Conservation (phyloP, 1,140 invertebrate genomes). For the Dendrolimus kikuchii region DNA sequence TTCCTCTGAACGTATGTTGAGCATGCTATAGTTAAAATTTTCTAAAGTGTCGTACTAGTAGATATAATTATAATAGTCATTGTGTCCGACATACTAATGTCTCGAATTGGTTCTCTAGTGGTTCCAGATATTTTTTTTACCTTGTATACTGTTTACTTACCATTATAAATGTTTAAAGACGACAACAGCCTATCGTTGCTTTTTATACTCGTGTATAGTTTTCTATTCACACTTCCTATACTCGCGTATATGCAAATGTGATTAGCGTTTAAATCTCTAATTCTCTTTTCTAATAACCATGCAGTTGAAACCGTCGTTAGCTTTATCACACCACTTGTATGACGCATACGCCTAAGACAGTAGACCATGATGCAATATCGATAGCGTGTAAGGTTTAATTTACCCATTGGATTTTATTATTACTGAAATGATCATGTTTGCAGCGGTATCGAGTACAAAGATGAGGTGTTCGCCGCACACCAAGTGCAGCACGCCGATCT, state of each 20-base stretch:
- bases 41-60: no score
- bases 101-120: no score
- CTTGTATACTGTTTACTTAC: no score
- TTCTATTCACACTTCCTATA: conserved; percentile 33
- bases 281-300: conserved; percentile 29
- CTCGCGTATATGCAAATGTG: conserved; percentile 19
- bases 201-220: conserved; percentile 25
- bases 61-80: no score
- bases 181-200: conserved; percentile 2
- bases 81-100: no score
- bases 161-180: no score
- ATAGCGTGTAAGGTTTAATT: background rate
- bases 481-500: conserved; percentile 74
- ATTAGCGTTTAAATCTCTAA: conserved; percentile 26
- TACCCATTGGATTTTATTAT: conserved; percentile 12
- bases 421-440: conserved; percentile 64
- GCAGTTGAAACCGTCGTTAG: conserved; percentile 23
- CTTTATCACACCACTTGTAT: conserved; percentile 24
- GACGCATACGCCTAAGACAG: conserved; percentile 13
- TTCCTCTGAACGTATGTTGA: no score
- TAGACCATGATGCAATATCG: conserved; percentile 19
- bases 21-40: no score
- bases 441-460: conserved; percentile 90
- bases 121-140: no score
- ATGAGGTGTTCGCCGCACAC: conserved; percentile 87